Percentiles rank a stretch among this genome's conserved stretches.
phyloP scores from a whole-genome alignment of 2,888 invertebrate genomes.

The Erebia ligea region DNA sequence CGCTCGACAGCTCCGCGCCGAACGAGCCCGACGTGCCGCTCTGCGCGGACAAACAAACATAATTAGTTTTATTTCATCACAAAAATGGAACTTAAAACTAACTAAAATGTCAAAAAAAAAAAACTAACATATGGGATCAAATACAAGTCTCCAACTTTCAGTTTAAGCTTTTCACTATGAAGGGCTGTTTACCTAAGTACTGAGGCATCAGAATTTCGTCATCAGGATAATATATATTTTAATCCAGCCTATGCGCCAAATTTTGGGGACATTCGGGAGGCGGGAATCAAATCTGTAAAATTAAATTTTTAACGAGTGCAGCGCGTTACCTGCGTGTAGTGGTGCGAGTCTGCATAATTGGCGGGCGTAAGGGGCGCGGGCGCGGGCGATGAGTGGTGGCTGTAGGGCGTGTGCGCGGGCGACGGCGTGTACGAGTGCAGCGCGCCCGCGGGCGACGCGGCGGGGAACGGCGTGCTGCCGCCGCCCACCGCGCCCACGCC shows the following conservation, averaged over 20 bases:
- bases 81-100: too few species aligned
- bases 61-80: too few species aligned
- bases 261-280: too few species aligned
- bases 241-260: too few species aligned
- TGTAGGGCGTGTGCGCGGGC: conserved; percentile 75
- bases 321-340: conserved; percentile 43
- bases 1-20: conserved; percentile 89
- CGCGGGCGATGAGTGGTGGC: conserved; percentile 74
- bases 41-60: not conserved
- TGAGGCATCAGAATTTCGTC: too few species aligned
- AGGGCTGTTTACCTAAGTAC: too few species aligned
- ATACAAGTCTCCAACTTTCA: too few species aligned
- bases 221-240: too few species aligned
- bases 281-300: too few species aligned
- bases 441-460: conserved; percentile 59
- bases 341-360: conserved; percentile 52
- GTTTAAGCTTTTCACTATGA: too few species aligned
- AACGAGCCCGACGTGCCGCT: conserved; percentile 51
- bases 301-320: not conserved
- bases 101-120: too few species aligned
- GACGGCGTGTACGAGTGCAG: conserved; percentile 68
- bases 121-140: too few species aligned
- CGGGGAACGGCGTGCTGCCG: conserved; percentile 60
- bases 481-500: conserved; percentile 46
- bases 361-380: conserved; percentile 56